phyloP scores from a whole-genome alignment of 2,888 invertebrate genomes.

The Stenichneumon culpator region DNA sequence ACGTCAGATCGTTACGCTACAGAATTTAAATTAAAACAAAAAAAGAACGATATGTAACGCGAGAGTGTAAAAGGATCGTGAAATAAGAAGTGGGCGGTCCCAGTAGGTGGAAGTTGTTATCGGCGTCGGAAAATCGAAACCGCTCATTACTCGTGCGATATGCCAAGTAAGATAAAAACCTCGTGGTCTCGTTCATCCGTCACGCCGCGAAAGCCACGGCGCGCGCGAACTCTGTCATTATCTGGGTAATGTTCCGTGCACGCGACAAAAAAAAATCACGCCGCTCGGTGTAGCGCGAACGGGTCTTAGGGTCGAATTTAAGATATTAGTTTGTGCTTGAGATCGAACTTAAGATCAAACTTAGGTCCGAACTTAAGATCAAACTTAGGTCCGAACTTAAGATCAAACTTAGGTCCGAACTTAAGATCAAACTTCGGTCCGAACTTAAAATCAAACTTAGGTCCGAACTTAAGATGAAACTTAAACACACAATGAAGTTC shows the following conservation, averaged over 20 bases:
- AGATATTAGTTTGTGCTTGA: not conserved
- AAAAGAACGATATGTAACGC: not conserved
- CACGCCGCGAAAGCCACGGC: constrained; percentile 7
- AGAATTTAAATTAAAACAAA: not conserved
- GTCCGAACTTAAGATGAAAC: no score
- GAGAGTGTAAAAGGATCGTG: constrained; percentile 11
- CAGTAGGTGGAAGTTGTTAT: constrained; percentile 7
- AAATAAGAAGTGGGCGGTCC: constrained; percentile 18
- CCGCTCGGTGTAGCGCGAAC: not conserved
- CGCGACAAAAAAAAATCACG: not conserved
- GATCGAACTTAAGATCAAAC: no score
- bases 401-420: no score
- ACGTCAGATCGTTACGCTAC: not conserved
- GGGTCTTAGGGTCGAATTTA: not conserved
- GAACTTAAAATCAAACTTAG: no score
- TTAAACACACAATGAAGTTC: no score
- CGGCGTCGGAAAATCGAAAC: constrained; percentile 24
- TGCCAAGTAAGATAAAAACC: constrained; percentile 15
- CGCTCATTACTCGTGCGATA: constrained; percentile 17
- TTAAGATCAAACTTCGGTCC: no score
- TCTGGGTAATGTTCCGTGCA: not conserved
- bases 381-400: no score
- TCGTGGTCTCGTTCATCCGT: constrained; percentile 40
- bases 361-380: no score
- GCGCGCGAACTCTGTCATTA: constrained; percentile 32